Evolutionary conservation across 2,888 invertebrate genomes (phyloP), one percentile per base, ranked within the genome.

Genomic region (Ectemnius cavifrons): DNA sequence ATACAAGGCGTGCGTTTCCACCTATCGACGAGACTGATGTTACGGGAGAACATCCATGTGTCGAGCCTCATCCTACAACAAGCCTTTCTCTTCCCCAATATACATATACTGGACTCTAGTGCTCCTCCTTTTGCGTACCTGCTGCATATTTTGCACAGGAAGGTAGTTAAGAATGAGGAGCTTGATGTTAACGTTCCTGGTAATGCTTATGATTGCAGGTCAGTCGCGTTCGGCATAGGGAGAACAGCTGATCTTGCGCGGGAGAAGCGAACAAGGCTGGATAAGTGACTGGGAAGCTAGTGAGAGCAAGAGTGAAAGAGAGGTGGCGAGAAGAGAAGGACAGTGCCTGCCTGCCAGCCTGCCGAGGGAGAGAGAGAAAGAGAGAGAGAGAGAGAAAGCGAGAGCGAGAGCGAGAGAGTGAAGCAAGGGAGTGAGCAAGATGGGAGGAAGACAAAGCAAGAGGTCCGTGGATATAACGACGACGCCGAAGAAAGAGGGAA

Each of bases 361-460:
- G n/a, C n/a, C n/a, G n/a, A n/a, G 56, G 8, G 49, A 16, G 37
- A 62, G 16, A 13, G 23, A 37, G 13, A 8, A 45, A 56, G 11
- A 18, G 52, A 61, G 56, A n/a, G 49, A 16, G 37, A 62, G 16
- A 13, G 23, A 37, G 13, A 8, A 45, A 56, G 11, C 14, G 52
- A 62, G 49, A 3, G 45, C 49, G 47, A 46, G 46, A 49, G 46
- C 4, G 52, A 52, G 13, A 11, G 49, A 47, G 2, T 46, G 57
- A 67, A 52, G 52, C n/a, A 27, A 56, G 45, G 37, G 57, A 56
- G 27, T 80, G 73, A 79, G 87, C 87, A 93, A 92, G 91, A 96
- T 96, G 96, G 96, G 96, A 92, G 96, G 95, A 92, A 94, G 95
- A 93, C 96, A 96, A 93, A 96, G 96, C 92, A 96, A 95, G 92